phyloP scores from a whole-genome alignment of 2,113 vertebrate genomes.

The Steatornis caripensis region DNA sequence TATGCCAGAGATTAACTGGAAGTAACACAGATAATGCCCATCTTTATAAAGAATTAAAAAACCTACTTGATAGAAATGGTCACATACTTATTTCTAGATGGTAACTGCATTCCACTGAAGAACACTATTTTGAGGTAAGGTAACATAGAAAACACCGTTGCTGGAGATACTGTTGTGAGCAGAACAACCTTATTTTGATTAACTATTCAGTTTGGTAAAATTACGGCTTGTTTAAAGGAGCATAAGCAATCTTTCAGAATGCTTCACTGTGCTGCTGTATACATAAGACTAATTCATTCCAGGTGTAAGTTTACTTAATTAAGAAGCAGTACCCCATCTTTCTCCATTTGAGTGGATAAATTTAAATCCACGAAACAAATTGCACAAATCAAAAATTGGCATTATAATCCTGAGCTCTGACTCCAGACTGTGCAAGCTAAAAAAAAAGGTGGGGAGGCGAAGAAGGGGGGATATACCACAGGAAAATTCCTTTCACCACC shows the following conservation, averaged over 20 bases:
- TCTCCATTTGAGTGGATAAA: no score
- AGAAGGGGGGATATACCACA: background rate
- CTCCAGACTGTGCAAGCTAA: background rate
- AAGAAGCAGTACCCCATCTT: no score
- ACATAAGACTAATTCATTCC: constrained; percentile 1
- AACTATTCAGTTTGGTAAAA: constrained; percentile 50
- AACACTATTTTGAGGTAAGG: background rate
- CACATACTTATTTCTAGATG: background rate
- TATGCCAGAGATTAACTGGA: background rate
- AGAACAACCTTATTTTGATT: constrained; percentile 30
- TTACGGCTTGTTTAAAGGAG: constrained; percentile 19
- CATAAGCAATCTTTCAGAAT: constrained; percentile 33
- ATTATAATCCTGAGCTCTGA: background rate
- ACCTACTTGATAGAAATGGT: background rate
- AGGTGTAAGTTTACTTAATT: constrained; percentile 41
- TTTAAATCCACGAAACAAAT: background rate
- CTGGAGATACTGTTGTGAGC: background rate
- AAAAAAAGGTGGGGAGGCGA: background rate
- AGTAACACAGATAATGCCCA: background rate
- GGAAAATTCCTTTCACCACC: background rate
- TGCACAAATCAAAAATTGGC: background rate
- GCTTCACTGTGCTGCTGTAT: constrained; percentile 27
- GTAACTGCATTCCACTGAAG: background rate
- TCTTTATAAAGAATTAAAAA: background rate
- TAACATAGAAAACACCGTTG: background rate